Evolutionary conservation across 2,888 invertebrate genomes (phyloP), one percentile per base, ranked within the genome.

Genomic region (Plemyria rubiginata): DNA sequence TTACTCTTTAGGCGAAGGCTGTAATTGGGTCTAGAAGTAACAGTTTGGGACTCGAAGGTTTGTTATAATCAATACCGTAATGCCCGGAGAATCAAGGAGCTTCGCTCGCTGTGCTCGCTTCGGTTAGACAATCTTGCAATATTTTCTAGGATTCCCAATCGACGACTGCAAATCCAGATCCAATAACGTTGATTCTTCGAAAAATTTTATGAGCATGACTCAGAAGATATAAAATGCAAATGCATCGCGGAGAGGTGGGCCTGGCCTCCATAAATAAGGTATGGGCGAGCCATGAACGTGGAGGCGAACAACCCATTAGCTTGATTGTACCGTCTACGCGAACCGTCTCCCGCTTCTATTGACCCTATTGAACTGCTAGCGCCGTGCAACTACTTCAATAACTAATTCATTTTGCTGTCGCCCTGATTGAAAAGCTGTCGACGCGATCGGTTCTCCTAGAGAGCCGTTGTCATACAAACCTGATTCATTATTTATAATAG

Each of bases 231-330:
- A 59, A 54, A 73, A 77, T 74, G 70, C 63, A 68, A 75, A 75
- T 73, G 68, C 53, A 61, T 38, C 54, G 70, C 53, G n/a, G n/a
- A 67, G 71, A 74, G 75, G 78, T 74, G 74, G 72, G 71, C 72
- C 60, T 45, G 72, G 67, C 70, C 59, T 62, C 61, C 65, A 67
- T 70, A 63, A 64, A 62, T 62, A 68, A 62, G 58, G 67, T 59
- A 68, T 68, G 70, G 72, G 70, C 64, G 68, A 66, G 64, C 70
- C 63, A 79, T 75, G 76, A 74, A 68, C 66, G 71, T 71, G 58
- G 70, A 73, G 72, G 72, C 77, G 72, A 75, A 73, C 79, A 75
- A 72, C 72, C 81, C 84, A 85, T 86, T 84, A 82, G 75, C 70
- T 75, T 65, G 74, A 81, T 81, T 80, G 76, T 75, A 75, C 70